Base-by-base conservation (phyloP, 2,113 vertebrate genomes). In the Leptobrachium leishanense region DNA sequence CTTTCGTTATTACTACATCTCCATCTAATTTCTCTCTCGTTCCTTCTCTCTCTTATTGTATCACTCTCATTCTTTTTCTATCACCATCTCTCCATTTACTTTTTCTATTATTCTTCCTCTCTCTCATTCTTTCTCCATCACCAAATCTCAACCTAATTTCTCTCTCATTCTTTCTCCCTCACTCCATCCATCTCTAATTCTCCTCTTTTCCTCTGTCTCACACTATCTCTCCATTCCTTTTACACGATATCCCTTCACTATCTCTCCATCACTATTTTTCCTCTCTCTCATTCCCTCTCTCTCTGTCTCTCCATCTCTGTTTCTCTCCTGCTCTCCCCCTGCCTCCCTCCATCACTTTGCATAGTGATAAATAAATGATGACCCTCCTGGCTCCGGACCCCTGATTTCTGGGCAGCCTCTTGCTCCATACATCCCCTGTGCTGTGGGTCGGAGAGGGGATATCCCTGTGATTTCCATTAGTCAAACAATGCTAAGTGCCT, bases 291-390 rank as follows among this genome's bases (percentile, higher is more conserved):
- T 72, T 40, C 13, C 13, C 40, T 46, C 6, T 41, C 2, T 43
- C 13, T 2, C 8, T 2, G 13, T 42, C 57, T 43, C 2, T 9
- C 43, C 20, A 54, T 44, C 68, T 57, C 54, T 11, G 15, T 20
- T 10, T 63, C 63, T 59, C 43, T 53, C 40, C 50, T 43, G 42
- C 43, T 59, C n/a, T 63, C 42, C 11, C 42, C 43, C 42, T 12
- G 8, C 13, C 39, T 57, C 54, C 12, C 12, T 74, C 57, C 69
- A 54, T 74, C 72, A 62, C n/a, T 41, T 43, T 31, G 11, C 40
- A 57, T 55, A 40, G 66, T 76, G n/a, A 57, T 76, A 40, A 68
- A 76, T 76, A 59, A 76, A 59, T 76, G 12, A 76, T 57, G n/a
- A 41, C 39, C 39, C 74, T 75, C 50, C 42, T 75, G 63, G 63